These are phyloP conservation scores for Ondatra zibethicus DNA, from an alignment of 2,113 vertebrate genomes.

Conservation along the genomic window DNA sequence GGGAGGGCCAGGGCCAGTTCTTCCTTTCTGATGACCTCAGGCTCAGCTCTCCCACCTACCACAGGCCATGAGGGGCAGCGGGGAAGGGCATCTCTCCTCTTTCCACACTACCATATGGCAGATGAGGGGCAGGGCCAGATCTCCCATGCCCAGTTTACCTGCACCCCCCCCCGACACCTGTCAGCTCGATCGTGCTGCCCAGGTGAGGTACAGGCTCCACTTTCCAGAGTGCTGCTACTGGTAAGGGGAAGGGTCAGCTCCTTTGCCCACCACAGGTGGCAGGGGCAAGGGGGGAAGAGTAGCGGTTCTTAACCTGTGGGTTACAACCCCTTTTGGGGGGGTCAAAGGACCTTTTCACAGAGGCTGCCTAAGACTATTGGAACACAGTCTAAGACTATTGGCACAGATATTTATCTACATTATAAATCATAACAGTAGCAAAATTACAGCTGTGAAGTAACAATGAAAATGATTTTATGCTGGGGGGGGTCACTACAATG, in stretches of 20 bases:
- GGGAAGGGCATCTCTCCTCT: neutral
- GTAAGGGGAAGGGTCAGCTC: neutral
- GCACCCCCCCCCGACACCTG: too few species aligned
- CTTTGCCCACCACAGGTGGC: neutral
- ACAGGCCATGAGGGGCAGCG: neutral
- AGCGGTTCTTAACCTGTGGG: neutral
- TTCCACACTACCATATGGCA: neutral
- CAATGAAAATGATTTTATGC: neutral
- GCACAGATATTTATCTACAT: neutral
- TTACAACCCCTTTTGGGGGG: neutral
- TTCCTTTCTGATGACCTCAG: neutral
- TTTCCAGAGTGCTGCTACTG: neutral
- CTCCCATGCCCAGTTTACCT: neutral
- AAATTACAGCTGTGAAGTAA: neutral
- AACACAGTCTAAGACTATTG: neutral
- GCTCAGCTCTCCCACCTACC: neutral
- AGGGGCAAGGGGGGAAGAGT: neutral
- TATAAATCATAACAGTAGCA: neutral
- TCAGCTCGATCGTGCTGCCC: neutral
- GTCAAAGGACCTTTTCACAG: neutral
- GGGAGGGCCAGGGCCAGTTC: neutral
- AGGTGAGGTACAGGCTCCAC: neutral
- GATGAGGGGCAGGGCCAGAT: neutral
- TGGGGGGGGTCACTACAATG: neutral
- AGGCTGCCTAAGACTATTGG: neutral